Conservation (phyloP, 2,888 invertebrate species). For the Melolontha melolontha region DNA sequence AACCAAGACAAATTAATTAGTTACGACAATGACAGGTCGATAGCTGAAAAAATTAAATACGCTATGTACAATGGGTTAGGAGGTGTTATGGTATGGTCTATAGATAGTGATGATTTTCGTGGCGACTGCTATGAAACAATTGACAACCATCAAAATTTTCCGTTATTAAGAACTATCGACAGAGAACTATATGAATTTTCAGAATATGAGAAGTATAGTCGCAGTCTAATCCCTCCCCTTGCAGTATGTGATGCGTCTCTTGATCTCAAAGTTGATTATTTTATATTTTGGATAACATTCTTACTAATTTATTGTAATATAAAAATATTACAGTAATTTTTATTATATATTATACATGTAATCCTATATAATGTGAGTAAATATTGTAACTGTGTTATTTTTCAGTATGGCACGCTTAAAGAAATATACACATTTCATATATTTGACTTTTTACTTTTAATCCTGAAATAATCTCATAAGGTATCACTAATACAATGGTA, state of each 20-base stretch:
- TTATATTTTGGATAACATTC: neutral
- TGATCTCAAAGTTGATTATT: neutral
- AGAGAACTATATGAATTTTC: constrained; percentile 60
- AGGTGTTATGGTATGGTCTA: constrained; percentile 90
- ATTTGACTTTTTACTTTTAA: too few relatives aligned
- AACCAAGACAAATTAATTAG: constrained; percentile 76
- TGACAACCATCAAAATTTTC: constrained; percentile 69
- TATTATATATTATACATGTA: too few relatives aligned
- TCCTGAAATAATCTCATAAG: too few relatives aligned
- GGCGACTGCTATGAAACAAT: constrained; percentile 75
- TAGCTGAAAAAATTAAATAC: constrained; percentile 76
- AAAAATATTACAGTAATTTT: neutral
- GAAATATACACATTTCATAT: too few relatives aligned
- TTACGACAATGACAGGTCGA: constrained; percentile 82
- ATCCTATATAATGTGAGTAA: too few relatives aligned
- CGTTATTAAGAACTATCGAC: constrained; percentile 79
- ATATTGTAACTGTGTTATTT: too few relatives aligned
- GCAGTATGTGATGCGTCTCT: neutral
- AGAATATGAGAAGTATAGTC: neutral
- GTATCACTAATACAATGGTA: too few relatives aligned
- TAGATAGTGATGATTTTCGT: constrained; percentile 88
- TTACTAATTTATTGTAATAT: neutral
- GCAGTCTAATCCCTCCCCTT: neutral
- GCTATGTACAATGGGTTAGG: constrained; percentile 71
- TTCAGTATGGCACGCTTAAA: too few relatives aligned